Evolutionary conservation across 1,140 invertebrate species (phyloP).

Genomic region (Microvelia longipes): DNA sequence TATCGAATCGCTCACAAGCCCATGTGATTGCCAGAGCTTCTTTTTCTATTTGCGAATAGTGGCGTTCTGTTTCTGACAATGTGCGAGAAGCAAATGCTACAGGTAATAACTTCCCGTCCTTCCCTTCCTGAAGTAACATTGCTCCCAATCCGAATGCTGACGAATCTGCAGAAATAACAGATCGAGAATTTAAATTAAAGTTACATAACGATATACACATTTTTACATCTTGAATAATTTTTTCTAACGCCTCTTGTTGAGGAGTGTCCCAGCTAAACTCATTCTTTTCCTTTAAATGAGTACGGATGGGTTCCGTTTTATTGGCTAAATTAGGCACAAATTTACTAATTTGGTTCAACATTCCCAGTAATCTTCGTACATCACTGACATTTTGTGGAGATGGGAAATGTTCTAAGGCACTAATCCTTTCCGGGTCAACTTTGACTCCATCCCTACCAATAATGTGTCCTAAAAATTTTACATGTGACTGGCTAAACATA

Average conservation of each 20-base stretch:
- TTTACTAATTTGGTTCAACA: constrained; percentile 28
- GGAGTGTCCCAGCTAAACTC: constrained; percentile 24
- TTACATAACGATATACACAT: not conserved
- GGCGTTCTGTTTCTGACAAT: too few relatives aligned
- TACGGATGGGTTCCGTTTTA: constrained; percentile 24
- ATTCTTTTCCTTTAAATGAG: constrained; percentile 24
- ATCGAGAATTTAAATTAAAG: not conserved
- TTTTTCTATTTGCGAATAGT: too few relatives aligned
- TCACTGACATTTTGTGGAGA: constrained; percentile 26
- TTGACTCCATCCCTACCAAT: constrained; percentile 24
- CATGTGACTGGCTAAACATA: constrained; percentile 16
- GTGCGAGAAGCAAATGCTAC: too few relatives aligned
- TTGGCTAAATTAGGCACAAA: constrained; percentile 29
- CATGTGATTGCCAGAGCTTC: too few relatives aligned
- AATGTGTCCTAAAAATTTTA: constrained; percentile 28
- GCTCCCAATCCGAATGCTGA: not conserved
- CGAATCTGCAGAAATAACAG: not conserved
- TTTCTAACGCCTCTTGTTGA: constrained; percentile 22
- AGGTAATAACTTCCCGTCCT: too few relatives aligned
- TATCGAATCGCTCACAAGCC: too few relatives aligned
- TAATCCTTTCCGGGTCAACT: constrained; percentile 25
- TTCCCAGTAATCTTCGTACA: constrained; percentile 31
- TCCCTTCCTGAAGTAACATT: not conserved
- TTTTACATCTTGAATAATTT: not conserved
- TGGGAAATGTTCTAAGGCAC: constrained; percentile 25